Evolutionary conservation across 2,113 vertebrate genomes (phyloP).

Genomic region (Corythornis cristatus): DNA sequence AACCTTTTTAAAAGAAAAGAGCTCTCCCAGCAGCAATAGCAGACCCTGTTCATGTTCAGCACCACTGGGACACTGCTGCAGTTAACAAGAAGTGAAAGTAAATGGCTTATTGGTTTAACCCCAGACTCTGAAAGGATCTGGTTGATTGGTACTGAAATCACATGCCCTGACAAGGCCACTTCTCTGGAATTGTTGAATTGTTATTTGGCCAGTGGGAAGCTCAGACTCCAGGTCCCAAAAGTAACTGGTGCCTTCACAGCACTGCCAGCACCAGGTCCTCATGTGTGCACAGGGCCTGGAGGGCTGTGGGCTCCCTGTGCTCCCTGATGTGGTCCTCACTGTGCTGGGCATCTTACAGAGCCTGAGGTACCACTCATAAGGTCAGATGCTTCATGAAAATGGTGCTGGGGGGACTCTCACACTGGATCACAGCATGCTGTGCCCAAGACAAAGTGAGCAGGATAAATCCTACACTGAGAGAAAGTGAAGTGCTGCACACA

Average conservation of each 20-base stretch:
- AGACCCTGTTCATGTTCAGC: background rate
- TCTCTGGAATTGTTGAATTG: background rate
- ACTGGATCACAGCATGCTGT: background rate
- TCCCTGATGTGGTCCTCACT: background rate
- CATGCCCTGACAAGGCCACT: background rate
- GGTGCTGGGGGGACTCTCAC: background rate
- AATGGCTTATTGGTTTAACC: background rate
- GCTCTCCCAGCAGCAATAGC: background rate
- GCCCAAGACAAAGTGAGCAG: background rate
- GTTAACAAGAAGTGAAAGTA: background rate
- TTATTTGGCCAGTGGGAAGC: background rate
- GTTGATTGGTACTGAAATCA: background rate
- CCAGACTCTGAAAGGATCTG: rapidly evolving
- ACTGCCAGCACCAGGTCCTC: background rate
- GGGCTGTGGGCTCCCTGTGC: background rate
- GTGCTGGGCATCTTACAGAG: background rate
- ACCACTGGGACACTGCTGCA: background rate
- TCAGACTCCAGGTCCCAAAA: background rate
- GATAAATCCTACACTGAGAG: background rate
- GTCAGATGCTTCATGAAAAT: background rate
- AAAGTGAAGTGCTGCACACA: background rate
- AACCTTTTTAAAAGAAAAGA: background rate
- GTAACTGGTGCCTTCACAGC: background rate
- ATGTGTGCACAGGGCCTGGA: too few species aligned
- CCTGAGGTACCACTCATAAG: rapidly evolving